Conservation (phyloP, 2,797 vertebrate genomes). For the Coendou prehensilis region DNA sequence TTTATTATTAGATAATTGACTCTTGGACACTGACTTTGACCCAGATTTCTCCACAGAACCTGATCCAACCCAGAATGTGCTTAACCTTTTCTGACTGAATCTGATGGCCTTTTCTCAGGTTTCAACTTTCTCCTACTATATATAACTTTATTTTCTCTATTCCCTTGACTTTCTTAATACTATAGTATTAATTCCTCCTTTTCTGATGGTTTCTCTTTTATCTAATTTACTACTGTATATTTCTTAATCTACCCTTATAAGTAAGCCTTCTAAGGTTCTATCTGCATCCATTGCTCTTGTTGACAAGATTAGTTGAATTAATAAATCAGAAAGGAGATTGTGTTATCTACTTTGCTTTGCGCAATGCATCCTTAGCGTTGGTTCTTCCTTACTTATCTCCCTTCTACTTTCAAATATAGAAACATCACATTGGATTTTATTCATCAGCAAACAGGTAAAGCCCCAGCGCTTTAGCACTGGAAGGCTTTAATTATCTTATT, state of each 20-base stretch:
- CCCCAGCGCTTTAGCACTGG: background rate
- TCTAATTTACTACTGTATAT: conserved; percentile 62
- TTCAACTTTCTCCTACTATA: conserved; percentile 28
- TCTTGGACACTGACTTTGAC: conserved; percentile 29
- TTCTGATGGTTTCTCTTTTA: conserved; percentile 62
- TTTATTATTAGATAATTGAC: conserved; percentile 36
- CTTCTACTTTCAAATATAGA: conserved; percentile 69
- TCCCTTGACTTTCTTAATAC: conserved; percentile 61
- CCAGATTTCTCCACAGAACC: conserved; percentile 19
- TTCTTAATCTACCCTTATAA: conserved; percentile 39
- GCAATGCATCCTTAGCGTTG: conserved; percentile 27
- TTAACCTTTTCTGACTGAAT: conserved; percentile 47
- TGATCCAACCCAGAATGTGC: conserved; percentile 43
- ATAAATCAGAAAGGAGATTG: conserved; percentile 69
- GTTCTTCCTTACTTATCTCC: conserved; percentile 61
- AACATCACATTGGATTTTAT: conserved; percentile 59
- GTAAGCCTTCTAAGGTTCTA: conserved; percentile 29
- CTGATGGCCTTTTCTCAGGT: conserved; percentile 52
- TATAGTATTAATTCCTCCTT: conserved; percentile 53
- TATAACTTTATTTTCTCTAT: conserved; percentile 43
- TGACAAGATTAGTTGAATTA: conserved; percentile 67
- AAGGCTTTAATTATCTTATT: conserved; percentile 55
- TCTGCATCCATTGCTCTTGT: conserved; percentile 36
- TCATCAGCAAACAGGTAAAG: conserved; percentile 44
- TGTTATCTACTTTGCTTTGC: conserved; percentile 61